These are phyloP conservation scores for Hofmannophila pseudospretella DNA, from an alignment of 2,888 invertebrate species.

Conservation along the genomic window DNA sequence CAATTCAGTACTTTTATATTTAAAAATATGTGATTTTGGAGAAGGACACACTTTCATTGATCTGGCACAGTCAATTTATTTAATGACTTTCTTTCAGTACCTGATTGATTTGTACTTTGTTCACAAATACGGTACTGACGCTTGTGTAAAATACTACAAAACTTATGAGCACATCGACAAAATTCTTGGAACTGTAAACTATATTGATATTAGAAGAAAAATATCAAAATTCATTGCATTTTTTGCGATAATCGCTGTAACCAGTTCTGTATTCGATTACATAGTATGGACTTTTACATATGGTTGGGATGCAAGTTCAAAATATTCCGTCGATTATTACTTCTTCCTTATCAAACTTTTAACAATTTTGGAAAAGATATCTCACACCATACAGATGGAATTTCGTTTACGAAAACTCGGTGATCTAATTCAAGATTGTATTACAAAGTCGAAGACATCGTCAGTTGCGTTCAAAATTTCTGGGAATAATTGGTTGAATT, in stretches of 20 bases:
- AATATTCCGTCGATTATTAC: background rate
- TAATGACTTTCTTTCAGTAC: constrained; percentile 20
- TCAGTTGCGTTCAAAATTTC: background rate
- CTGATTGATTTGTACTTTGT: constrained; percentile 20
- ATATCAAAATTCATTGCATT: constrained; percentile 2
- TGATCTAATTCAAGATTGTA: background rate
- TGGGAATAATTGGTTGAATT: background rate
- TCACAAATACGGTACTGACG: constrained; percentile 16
- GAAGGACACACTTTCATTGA: background rate
- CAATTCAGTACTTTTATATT: background rate
- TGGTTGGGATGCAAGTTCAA: too few species aligned
- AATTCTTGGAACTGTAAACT: constrained; percentile 17
- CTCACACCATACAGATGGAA: background rate
- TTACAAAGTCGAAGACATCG: background rate
- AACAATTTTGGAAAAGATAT: background rate
- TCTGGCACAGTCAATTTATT: background rate
- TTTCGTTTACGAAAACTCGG: background rate
- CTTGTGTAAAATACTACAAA: constrained; percentile 17
- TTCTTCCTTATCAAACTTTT: background rate
- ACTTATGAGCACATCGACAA: constrained; percentile 21
- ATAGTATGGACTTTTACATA: background rate
- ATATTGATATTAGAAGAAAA: constrained; percentile 16
- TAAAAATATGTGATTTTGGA: background rate
- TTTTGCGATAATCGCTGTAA: background rate
- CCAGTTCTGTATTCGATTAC: background rate